Evolutionary conservation across 2,113 vertebrate species (phyloP).

Genomic region (Cygnus buccinator): DNA sequence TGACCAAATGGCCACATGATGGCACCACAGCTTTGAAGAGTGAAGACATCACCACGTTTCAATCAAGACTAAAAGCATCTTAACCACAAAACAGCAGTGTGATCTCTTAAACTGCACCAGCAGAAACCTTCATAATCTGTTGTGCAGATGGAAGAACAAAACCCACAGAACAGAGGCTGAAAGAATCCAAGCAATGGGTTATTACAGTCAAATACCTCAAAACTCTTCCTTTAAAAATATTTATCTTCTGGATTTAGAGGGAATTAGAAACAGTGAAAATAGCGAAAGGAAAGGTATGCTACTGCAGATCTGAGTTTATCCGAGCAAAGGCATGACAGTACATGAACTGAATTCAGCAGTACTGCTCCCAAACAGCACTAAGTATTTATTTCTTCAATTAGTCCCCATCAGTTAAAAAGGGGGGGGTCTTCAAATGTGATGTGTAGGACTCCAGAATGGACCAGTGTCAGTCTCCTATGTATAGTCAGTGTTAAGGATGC

Average conservation of each 20-base stretch:
- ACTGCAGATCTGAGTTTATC: neutral
- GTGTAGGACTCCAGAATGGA: neutral
- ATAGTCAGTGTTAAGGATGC: neutral
- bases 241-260: neutral
- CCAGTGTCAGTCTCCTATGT: too few species aligned
- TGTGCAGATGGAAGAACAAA: neutral
- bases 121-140: neutral
- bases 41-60: fast-evolving
- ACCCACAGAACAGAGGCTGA: neutral
- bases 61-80: fast-evolving
- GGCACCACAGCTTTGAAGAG: slow-evolving; percentile 18
- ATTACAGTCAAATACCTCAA: neutral
- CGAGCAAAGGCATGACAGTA: neutral
- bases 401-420: neutral
- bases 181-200: neutral
- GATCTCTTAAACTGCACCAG: neutral
- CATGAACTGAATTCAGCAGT: neutral
- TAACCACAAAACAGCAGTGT: fast-evolving
- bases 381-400: neutral
- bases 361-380: neutral
- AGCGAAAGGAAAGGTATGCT: neutral
- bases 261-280: neutral
- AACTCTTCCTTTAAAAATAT: neutral
- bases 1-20: neutral
- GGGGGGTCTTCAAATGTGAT: neutral